Conservation (phyloP, 2,888 invertebrate genomes). For the Serrognathus titanus region DNA sequence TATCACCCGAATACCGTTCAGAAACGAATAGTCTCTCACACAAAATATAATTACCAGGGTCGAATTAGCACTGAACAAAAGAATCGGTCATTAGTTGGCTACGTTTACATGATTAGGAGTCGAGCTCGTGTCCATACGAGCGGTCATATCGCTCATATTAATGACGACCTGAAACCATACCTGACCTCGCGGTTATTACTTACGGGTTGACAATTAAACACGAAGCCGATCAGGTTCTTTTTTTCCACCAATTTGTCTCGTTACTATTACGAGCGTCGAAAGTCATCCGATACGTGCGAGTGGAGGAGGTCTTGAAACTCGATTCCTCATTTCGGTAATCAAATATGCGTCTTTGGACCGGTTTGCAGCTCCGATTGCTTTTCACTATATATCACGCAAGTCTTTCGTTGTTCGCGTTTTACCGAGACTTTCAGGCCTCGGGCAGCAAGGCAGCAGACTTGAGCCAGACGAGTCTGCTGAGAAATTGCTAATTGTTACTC, state of each 20-base stretch:
- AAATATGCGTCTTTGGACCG: slow-evolving; percentile 13
- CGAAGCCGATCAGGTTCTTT: neutral
- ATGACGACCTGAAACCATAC: slow-evolving; percentile 16
- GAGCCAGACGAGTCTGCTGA: slow-evolving; percentile 25
- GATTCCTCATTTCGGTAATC: slow-evolving; percentile 22
- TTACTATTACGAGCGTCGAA: neutral
- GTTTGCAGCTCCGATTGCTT: slow-evolving; percentile 9
- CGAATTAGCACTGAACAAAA: slow-evolving; percentile 24
- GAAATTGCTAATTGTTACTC: slow-evolving; percentile 25
- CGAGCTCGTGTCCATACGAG: neutral
- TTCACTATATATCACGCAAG: slow-evolving; percentile 11
- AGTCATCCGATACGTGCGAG: neutral
- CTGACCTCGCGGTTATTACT: slow-evolving; percentile 18
- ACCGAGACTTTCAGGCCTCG: slow-evolving; percentile 1
- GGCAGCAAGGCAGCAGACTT: slow-evolving; percentile 24
- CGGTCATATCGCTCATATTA: slow-evolving; percentile 9
- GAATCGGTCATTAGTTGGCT: slow-evolving; percentile 26
- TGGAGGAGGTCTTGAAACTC: slow-evolving; percentile 5
- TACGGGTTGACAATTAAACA: slow-evolving; percentile 8
- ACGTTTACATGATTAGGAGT: slow-evolving; percentile 2
- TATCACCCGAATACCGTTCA: neutral
- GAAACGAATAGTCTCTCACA: slow-evolving; percentile 9
- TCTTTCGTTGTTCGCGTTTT: slow-evolving; percentile 6
- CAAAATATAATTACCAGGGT: slow-evolving; percentile 24
- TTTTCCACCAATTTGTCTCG: neutral